These are phyloP conservation scores for Leucozona laternaria DNA, from an alignment of 2,888 invertebrate genomes.

Conservation along the genomic window DNA sequence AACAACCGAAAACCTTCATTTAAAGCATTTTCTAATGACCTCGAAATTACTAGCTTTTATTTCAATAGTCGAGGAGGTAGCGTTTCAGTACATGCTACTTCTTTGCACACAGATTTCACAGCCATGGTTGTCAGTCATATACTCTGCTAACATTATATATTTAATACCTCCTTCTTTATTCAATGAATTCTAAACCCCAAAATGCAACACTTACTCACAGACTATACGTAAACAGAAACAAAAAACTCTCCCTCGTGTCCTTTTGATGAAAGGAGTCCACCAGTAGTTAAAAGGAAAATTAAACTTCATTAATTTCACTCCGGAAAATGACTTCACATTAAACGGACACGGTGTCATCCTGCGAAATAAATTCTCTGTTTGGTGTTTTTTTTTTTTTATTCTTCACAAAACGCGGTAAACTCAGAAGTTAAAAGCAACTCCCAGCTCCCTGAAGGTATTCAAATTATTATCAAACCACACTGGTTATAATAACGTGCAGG, in stretches of 20 bases:
- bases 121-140: too few relatives aligned
- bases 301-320: constrained; percentile 66
- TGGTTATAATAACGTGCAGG: neutral
- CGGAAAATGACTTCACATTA: constrained; percentile 59
- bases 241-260: constrained; percentile 41
- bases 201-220: neutral
- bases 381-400: constrained; percentile 18
- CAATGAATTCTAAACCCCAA: neutral
- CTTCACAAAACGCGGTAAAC: constrained; percentile 9
- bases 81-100: neutral
- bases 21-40: constrained; percentile 46
- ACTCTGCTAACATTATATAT: too few relatives aligned
- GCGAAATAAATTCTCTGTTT: constrained; percentile 24
- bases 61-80: neutral
- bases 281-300: constrained; percentile 39
- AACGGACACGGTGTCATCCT: constrained; percentile 53
- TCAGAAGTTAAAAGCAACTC: constrained; percentile 10
- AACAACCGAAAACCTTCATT: constrained; percentile 30
- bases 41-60: constrained; percentile 33
- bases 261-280: constrained; percentile 39
- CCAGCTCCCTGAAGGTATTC: constrained; percentile 5
- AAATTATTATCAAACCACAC: constrained; percentile 14
- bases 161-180: too few relatives aligned
- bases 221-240: neutral
- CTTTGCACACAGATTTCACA: too few relatives aligned